Percentiles rank a stretch among this genome's conserved stretches.
Conservation (phyloP, 2,797 vertebrate genomes). For the Scolopax rusticola region DNA sequence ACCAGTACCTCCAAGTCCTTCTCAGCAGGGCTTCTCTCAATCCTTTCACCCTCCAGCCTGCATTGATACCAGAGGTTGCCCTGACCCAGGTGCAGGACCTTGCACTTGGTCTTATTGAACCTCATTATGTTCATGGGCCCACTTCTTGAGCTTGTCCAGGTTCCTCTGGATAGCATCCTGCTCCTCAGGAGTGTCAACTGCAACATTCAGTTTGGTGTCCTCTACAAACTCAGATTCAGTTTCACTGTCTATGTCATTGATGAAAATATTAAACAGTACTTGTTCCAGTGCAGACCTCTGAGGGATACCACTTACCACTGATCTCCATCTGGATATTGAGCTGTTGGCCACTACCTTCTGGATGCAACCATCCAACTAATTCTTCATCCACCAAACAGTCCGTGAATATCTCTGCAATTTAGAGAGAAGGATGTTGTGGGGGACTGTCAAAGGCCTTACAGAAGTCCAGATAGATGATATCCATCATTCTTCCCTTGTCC, state of each 20-base stretch:
- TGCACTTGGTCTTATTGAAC: neutral
- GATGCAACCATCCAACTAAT: neutral
- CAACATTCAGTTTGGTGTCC: neutral
- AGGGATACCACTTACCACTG: neutral
- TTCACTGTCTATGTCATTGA: neutral
- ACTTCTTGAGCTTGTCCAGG: neutral
- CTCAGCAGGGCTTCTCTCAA: neutral
- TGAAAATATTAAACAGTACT: neutral
- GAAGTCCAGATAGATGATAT: neutral
- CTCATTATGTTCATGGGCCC: neutral
- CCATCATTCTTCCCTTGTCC: neutral
- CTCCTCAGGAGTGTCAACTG: neutral
- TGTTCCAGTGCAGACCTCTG: neutral
- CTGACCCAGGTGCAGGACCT: neutral
- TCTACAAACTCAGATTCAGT: neutral
- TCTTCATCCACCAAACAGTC: neutral
- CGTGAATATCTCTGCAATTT: neutral
- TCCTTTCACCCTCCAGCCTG: neutral
- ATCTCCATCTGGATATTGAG: neutral
- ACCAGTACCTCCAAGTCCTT: neutral
- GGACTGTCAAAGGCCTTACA: neutral
- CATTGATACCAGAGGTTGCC: neutral
- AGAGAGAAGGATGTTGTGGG: neutral
- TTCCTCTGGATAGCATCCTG: neutral
- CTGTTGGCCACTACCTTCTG: neutral